Percentiles rank a stretch among this genome's conserved stretches.
Conservation (phyloP, 2,113 vertebrate genomes). For the Zeus faber region DNA sequence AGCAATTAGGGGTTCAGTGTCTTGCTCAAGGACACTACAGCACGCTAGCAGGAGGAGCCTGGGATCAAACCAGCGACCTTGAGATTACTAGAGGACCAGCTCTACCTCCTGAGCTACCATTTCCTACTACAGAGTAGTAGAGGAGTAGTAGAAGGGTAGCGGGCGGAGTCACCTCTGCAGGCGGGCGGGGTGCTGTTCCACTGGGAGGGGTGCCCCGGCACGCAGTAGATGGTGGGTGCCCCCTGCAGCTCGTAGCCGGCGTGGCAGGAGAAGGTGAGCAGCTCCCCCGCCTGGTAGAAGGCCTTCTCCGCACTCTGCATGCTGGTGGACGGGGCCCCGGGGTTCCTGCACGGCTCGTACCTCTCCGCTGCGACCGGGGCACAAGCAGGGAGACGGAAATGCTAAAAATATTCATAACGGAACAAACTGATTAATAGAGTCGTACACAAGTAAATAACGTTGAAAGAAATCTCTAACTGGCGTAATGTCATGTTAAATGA, state of each 20-base stretch:
- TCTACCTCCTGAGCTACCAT: too few relatives aligned
- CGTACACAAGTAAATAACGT: too few relatives aligned
- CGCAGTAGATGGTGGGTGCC: conserved; percentile 82
- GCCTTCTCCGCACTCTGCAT: conserved; percentile 84
- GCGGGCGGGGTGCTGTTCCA: conserved; percentile 90
- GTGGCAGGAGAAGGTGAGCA: conserved; percentile 85
- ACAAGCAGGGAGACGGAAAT: too few relatives aligned
- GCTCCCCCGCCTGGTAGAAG: conserved; percentile 87
- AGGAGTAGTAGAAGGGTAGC: background rate
- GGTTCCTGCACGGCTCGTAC: conserved; percentile 90
- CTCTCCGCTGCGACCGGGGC: conserved; percentile 83
- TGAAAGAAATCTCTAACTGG: too few relatives aligned
- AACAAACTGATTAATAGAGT: too few relatives aligned
- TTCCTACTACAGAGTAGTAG: background rate
- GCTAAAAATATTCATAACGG: too few relatives aligned
- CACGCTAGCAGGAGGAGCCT: too few relatives aligned
- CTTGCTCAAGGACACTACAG: too few relatives aligned
- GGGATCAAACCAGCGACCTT: too few relatives aligned
- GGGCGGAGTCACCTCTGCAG: conserved; percentile 81
- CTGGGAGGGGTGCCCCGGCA: conserved; percentile 91
- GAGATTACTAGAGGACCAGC: too few relatives aligned
- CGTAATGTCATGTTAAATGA: too few relatives aligned
- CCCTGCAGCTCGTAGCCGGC: conserved; percentile 86
- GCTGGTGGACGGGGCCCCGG: conserved; percentile 83
- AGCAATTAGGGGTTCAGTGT: too few relatives aligned